Conservation (phyloP, 2,113 vertebrate species). For the Salvelinus sp. region DNA sequence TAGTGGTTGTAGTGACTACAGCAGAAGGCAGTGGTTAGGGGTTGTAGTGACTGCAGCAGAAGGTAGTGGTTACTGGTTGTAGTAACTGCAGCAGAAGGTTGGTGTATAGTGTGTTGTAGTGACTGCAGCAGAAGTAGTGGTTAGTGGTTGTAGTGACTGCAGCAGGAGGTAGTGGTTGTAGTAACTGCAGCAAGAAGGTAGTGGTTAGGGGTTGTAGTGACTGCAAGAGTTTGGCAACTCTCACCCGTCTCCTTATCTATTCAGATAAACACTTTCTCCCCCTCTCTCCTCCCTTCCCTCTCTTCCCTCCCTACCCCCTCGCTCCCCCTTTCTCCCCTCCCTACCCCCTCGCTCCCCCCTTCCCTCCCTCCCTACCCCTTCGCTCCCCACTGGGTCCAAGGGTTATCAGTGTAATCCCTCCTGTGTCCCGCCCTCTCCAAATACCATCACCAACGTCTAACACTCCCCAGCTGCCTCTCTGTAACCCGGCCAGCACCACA, state of each 20-base stretch:
- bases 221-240: conserved; percentile 24
- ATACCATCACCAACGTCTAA: conserved; percentile 34
- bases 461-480: conserved; percentile 36
- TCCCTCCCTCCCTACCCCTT: conserved; percentile 40
- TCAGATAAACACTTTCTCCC: conserved; percentile 58
- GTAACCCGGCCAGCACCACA: conserved; percentile 40
- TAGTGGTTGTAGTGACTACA: too few species aligned
- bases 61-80: too few species aligned
- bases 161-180: too few species aligned
- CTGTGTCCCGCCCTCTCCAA: conserved; percentile 31
- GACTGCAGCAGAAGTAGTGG: too few species aligned
- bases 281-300: neutral
- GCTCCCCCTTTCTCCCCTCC: conserved; percentile 23
- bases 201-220: conserved; percentile 21
- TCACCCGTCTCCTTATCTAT: conserved; percentile 57
- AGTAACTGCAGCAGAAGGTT: too few species aligned
- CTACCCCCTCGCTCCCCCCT: conserved; percentile 28
- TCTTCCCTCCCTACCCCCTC: neutral
- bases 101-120: too few species aligned
- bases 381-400: conserved; percentile 33
- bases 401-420: conserved; percentile 58
- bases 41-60: too few species aligned
- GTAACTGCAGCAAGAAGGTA: neutral
- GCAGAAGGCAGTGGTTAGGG: too few species aligned
- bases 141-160: too few species aligned